A percentile compares a stretch with the other conserved stretches of the same genome.
Conservation (phyloP, 2,888 invertebrate species). For the Idaea biselata region DNA sequence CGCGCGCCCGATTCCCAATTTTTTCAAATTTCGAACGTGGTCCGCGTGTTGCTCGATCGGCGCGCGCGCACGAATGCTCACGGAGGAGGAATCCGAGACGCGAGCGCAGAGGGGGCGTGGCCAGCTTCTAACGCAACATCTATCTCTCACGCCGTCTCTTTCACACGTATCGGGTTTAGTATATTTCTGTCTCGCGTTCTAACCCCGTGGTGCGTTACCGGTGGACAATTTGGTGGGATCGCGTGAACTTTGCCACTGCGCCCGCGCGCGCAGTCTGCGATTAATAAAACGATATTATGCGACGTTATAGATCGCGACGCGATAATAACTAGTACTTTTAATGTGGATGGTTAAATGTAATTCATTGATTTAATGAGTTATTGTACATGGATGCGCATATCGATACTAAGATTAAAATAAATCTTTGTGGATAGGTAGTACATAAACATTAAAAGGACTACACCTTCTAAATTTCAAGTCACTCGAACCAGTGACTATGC, state of each 20-base stretch:
- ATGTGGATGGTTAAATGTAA: conserved; percentile 38
- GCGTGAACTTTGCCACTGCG: conserved; percentile 76
- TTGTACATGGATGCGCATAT: conserved; percentile 25
- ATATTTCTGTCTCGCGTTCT: conserved; percentile 52
- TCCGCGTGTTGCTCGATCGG: conserved; percentile 63
- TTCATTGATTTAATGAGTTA: conserved; percentile 26
- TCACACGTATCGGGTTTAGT: conserved; percentile 21
- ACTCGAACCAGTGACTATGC: no score
- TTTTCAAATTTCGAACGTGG: conserved; percentile 46
- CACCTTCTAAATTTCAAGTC: no score
- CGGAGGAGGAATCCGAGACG: conserved; percentile 70
- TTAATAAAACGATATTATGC: conserved; percentile 66
- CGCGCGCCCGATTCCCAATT: conserved; percentile 53
- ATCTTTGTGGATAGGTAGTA: no score
- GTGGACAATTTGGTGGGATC: conserved; percentile 62
- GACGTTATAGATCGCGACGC: conserved; percentile 68
- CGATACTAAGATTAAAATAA: neutral
- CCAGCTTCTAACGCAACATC: conserved; percentile 74
- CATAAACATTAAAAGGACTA: no score
- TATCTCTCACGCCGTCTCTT: conserved; percentile 57
- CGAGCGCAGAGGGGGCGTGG: conserved; percentile 67
- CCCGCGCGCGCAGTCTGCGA: conserved; percentile 56
- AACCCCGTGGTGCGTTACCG: conserved; percentile 68
- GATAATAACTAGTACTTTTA: conserved; percentile 59
- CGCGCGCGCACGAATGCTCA: conserved; percentile 77